These are phyloP conservation scores for Melospiza georgiana DNA, from an alignment of 2,113 vertebrate species.

Conservation along the genomic window DNA sequence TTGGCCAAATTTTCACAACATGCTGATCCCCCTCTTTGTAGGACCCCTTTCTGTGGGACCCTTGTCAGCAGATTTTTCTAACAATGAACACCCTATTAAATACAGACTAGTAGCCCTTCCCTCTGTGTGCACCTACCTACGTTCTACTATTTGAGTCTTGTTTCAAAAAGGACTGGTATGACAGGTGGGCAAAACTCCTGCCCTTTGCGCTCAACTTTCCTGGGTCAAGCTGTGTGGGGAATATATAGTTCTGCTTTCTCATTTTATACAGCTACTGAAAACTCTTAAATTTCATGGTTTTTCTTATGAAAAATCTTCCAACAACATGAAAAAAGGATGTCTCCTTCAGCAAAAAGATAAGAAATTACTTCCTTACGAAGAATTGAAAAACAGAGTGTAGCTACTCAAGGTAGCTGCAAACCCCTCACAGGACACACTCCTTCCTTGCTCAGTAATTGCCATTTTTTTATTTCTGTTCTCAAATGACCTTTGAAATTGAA, in stretches of 20 bases:
- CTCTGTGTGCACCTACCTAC: accelerated
- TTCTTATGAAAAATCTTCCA: not conserved
- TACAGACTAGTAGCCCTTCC: not conserved
- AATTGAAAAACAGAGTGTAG: not conserved
- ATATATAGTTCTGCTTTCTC: not conserved
- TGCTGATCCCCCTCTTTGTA: not conserved
- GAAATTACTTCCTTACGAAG: not conserved
- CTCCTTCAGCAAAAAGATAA: not conserved
- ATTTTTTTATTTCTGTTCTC: not conserved
- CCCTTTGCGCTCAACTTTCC: not conserved
- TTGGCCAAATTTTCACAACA: not conserved
- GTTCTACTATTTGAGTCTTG: not conserved
- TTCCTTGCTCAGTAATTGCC: not conserved
- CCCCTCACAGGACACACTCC: not conserved
- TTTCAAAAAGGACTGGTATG: not conserved
- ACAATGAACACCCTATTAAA: not conserved
- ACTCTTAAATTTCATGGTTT: not conserved
- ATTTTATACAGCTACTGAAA: not conserved
- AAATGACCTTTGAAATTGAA: not conserved
- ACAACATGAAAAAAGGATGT: not conserved
- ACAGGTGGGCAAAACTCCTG: not conserved
- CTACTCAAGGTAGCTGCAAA: not conserved
- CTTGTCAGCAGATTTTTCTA: not conserved
- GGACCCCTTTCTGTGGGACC: not conserved
- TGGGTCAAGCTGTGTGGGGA: not conserved